Base-by-base conservation (phyloP, 1,140 invertebrate species). In the Brachystomella parvula region DNA sequence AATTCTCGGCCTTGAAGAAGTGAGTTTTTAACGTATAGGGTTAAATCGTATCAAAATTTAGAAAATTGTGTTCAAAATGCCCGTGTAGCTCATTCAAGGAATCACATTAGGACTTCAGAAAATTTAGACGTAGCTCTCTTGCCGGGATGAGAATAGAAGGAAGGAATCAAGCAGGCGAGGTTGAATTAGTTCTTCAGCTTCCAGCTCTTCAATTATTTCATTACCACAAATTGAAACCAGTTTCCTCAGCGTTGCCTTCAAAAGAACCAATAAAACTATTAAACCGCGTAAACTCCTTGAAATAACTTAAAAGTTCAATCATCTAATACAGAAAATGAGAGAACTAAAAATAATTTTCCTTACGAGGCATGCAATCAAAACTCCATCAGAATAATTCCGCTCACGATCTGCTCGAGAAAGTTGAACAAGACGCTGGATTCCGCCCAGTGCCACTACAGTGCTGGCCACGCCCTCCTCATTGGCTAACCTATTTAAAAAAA, bases 311-410 rank as follows among this genome's bases (percentile, higher is more conserved):
- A n/a, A n/a, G n/a, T n/a, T n/a, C n/a, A n/a, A n/a, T n/a, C n/a
- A n/a, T n/a, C n/a, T n/a, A n/a, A n/a, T n/a, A n/a, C n/a, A n/a
- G n/a, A n/a, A n/a, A n/a, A n/a, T n/a, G n/a, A n/a, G n/a, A n/a
- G n/a, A 39, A 63, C 3, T 47, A 26, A 65, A 35, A 2, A n/a
- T 65, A 30, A 9, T 24, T 62, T 26, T 47, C 12, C 83, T 79
- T 82, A 90, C 83, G 82, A 90, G 79, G 81, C 88, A 81, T 75
- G 85, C 84, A 71, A 89, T 81, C 65, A 90, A 77, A 66, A 87
- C 84, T 76, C 84, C 86, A 83, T 89, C 85, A 82, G 84, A 83
- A 80, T 84, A 79, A 82, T 85, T 85, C 80, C 83, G 80, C 81
- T 83, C 83, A 76, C 80, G 76, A 70, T 85, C 83, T 73, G 88